Percentiles rank a stretch among this genome's conserved stretches.
Conservation (phyloP, 2,113 vertebrate genomes). For the Noturus placidus region DNA sequence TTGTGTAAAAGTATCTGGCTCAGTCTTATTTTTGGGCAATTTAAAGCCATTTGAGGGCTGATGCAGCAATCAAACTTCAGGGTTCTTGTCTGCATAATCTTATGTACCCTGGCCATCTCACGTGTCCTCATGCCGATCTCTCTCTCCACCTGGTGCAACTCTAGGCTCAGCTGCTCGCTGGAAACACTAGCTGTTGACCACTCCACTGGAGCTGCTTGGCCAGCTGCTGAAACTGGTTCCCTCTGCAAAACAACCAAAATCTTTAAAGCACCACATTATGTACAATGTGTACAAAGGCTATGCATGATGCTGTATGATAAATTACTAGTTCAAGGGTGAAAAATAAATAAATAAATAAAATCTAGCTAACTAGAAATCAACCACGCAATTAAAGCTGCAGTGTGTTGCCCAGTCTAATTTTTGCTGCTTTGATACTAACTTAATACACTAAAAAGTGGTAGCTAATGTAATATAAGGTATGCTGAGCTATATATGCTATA, state of each 20-base stretch:
- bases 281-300: neutral
- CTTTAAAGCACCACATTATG: neutral
- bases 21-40: neutral
- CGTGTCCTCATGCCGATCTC: constrained; percentile 85
- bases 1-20: neutral
- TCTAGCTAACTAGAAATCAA: neutral
- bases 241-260: constrained; percentile 69
- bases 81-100: neutral
- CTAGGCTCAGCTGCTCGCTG: constrained; percentile 84
- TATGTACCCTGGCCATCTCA: constrained; percentile 81
- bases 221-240: constrained; percentile 70
- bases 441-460: neutral
- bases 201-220: constrained; percentile 76
- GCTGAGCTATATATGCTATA: no score
- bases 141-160: constrained; percentile 85
- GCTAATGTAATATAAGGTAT: neutral
- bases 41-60: neutral
- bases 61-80: neutral
- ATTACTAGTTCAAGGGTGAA: neutral
- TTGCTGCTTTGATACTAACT: neutral
- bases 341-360: neutral
- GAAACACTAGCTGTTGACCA: constrained; percentile 79
- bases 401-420: neutral
- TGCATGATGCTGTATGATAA: neutral
- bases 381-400: neutral